Evolutionary conservation across 1,140 invertebrate species (phyloP).

Genomic region (Pissodes strobi): DNA sequence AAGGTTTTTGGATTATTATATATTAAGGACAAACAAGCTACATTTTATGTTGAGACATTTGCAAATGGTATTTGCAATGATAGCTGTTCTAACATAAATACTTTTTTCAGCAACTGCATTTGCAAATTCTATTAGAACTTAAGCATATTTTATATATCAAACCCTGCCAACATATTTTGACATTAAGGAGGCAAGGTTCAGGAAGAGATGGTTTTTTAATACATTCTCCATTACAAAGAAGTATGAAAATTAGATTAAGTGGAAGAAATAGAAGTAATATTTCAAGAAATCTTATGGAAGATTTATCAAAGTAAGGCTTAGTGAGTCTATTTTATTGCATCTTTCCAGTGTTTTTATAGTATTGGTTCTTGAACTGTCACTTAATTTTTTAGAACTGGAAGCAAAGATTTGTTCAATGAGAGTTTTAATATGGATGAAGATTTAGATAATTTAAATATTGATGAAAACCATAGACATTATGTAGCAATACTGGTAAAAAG

Average conservation of each 20-base stretch:
- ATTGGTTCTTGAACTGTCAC: not conserved
- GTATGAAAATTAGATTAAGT: constrained; percentile 60
- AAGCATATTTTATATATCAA: constrained; percentile 76
- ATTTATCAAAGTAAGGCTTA: constrained; percentile 42
- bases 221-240: constrained; percentile 60
- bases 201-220: constrained; percentile 57
- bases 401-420: constrained; percentile 32
- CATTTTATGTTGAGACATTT: too few relatives aligned
- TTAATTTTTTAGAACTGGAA: constrained; percentile 21
- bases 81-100: constrained; percentile 21
- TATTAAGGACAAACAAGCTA: too few relatives aligned
- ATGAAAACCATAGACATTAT: constrained; percentile 72
- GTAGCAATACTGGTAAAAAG: constrained; percentile 85
- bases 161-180: constrained; percentile 62
- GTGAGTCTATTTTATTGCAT: not conserved
- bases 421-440: constrained; percentile 65
- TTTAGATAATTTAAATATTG: constrained; percentile 65
- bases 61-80: too few relatives aligned
- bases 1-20: too few relatives aligned
- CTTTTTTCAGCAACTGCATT: constrained; percentile 66
- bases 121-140: constrained; percentile 73
- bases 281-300: constrained; percentile 57
- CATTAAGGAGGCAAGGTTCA: constrained; percentile 66
- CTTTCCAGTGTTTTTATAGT: not conserved
- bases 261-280: constrained; percentile 57